A percentile compares a stretch with the other conserved stretches of the same genome.
Evolutionary conservation across 2,888 invertebrate species (phyloP).

Genomic region (Biston betularia): DNA sequence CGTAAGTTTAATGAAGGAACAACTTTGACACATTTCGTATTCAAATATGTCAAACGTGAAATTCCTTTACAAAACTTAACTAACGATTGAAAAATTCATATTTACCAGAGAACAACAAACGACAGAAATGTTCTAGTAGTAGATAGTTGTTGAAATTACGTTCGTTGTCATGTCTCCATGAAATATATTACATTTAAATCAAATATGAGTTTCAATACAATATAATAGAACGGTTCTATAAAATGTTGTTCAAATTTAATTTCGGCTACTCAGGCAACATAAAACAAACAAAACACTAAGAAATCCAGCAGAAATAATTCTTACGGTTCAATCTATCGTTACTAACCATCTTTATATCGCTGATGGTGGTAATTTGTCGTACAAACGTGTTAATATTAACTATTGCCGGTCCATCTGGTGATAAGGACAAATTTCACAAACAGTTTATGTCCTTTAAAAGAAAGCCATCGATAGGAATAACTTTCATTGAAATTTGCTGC

Average conservation of each 20-base stretch:
- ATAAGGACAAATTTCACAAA: constrained; percentile 40
- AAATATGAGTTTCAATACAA: neutral
- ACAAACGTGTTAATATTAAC: constrained; percentile 99
- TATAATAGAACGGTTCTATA: constrained; percentile 8
- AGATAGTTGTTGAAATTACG: neutral
- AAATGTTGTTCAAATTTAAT: constrained; percentile 13
- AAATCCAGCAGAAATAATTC: constrained; percentile 28
- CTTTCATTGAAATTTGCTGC: no score
- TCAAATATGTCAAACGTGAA: neutral
- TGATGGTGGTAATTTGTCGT: constrained; percentile 98
- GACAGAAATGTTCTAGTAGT: constrained; percentile 7
- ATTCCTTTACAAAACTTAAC: neutral
- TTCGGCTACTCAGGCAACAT: constrained; percentile 38
- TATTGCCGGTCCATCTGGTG: constrained; percentile 97
- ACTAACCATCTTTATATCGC: constrained; percentile 99
- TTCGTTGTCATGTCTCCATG: neutral
- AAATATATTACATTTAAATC: neutral
- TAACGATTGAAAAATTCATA: neutral
- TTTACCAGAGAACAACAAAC: constrained; percentile 5
- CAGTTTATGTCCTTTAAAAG: constrained; percentile 39
- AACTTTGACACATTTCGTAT: neutral
- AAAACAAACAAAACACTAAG: constrained; percentile 36
- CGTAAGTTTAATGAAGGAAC: neutral
- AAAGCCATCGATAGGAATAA: constrained; percentile 11
- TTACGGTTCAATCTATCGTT: constrained; percentile 39